These are phyloP conservation scores for Perognathus longimembris DNA, from an alignment of 2,113 vertebrate genomes.

Conservation along the genomic window DNA sequence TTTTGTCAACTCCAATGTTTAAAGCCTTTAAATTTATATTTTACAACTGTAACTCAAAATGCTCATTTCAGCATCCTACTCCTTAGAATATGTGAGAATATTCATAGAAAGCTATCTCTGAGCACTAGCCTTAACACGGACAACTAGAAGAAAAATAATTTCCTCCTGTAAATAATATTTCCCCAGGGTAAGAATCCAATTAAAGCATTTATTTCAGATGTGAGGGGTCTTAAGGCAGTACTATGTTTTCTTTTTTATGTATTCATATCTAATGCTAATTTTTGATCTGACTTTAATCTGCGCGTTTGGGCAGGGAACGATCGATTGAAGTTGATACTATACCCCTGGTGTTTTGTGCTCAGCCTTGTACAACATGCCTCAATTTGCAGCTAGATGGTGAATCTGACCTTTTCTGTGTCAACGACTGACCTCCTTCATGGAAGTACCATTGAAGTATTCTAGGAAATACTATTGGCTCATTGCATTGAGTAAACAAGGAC, in stretches of 20 bases:
- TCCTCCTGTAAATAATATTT: not conserved
- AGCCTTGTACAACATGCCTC: rapidly evolving
- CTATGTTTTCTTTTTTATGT: not conserved
- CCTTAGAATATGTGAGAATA: not conserved
- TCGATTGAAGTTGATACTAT: not conserved
- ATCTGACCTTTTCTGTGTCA: not conserved
- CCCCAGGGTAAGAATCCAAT: rapidly evolving
- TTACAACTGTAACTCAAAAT: slow-evolving; percentile 24
- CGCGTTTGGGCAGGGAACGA: not conserved
- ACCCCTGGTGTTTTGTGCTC: not conserved
- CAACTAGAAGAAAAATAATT: not conserved
- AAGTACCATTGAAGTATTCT: not conserved
- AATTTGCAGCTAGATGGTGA: not conserved
- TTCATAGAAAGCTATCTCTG: not conserved
- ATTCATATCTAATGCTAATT: not conserved
- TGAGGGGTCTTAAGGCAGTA: not conserved
- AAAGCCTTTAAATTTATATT: slow-evolving; percentile 51
- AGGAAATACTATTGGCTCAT: not conserved
- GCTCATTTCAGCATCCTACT: slow-evolving; percentile 16
- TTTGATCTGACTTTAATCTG: too few species aligned
- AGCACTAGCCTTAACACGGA: not conserved
- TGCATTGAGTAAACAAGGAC: not conserved
- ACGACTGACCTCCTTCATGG: not conserved
- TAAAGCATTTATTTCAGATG: not conserved
- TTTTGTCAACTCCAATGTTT: slow-evolving; percentile 53